These are phyloP conservation scores for Ptilorrhoa leucosticta DNA, from an alignment of 2,113 vertebrate genomes.

Conservation along the genomic window DNA sequence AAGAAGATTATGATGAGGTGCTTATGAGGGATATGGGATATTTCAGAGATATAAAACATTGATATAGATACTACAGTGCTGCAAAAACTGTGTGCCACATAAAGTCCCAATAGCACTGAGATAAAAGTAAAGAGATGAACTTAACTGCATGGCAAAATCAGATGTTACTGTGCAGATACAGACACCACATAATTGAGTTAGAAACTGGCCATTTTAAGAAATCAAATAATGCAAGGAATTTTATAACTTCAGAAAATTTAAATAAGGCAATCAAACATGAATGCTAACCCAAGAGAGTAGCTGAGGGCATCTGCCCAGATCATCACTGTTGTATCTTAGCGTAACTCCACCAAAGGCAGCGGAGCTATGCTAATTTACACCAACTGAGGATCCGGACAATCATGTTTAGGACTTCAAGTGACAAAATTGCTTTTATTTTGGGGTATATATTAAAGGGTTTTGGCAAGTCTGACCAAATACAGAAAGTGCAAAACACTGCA, in stretches of 20 bases:
- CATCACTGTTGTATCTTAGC: conserved; percentile 49
- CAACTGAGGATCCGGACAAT: conserved; percentile 46
- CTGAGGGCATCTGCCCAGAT: conserved; percentile 52
- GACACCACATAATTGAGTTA: conserved; percentile 7
- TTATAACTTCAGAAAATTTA: conserved; percentile 26
- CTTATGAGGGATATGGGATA: conserved; percentile 41
- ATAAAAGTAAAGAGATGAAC: conserved; percentile 50
- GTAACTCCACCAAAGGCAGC: conserved; percentile 26
- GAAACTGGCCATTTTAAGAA: conserved; percentile 29
- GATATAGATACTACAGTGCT: conserved; percentile 22
- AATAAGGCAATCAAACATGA: conserved; percentile 58
- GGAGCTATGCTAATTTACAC: conserved; percentile 47
- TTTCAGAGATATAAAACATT: conserved; percentile 43
- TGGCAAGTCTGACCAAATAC: conserved; percentile 60
- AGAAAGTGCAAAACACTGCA: conserved; percentile 24
- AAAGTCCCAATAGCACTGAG: conserved; percentile 39
- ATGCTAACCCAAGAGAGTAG: conserved; percentile 62
- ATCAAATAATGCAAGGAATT: conserved; percentile 29
- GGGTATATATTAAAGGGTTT: conserved; percentile 3
- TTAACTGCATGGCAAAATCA: conserved; percentile 39
- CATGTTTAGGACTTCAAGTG: not conserved
- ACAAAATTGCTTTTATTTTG: not conserved
- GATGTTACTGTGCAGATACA: conserved; percentile 47
- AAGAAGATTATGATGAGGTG: conserved; percentile 37
- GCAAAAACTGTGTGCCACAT: conserved; percentile 43